Evolutionary conservation across 2,797 vertebrate genomes (phyloP).

Genomic region (Enoplosus armatus): DNA sequence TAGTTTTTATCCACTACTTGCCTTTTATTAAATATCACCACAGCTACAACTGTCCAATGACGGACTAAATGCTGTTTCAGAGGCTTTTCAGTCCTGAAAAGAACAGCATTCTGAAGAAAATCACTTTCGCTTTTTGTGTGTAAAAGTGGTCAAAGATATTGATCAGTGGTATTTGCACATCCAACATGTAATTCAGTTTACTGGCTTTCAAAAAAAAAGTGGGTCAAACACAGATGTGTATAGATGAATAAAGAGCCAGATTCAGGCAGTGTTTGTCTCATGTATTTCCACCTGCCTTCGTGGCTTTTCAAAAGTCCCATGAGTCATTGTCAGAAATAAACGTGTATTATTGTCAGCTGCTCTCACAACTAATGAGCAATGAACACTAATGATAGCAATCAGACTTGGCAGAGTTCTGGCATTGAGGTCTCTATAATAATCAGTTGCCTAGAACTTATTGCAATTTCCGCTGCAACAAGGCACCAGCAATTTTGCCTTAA

Average conservation of each 20-base stretch:
- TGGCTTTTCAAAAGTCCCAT: constrained; percentile 28
- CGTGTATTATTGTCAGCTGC: constrained; percentile 58
- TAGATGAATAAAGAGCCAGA: background rate
- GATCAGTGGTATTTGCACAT: background rate
- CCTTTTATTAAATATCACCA: background rate
- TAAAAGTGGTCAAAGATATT: background rate
- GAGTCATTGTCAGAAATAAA: constrained; percentile 54
- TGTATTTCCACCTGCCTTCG: constrained; percentile 10
- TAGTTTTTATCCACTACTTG: background rate
- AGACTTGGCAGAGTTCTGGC: constrained; percentile 36
- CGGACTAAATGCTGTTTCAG: background rate
- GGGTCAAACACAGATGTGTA: background rate
- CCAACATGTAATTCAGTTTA: background rate
- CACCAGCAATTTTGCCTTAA: constrained; percentile 24
- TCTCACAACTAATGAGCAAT: constrained; percentile 56
- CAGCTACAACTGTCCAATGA: background rate
- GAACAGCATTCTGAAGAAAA: background rate
- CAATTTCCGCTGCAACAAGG: constrained; percentile 4
- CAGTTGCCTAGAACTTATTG: constrained; percentile 27
- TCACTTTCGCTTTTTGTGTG: background rate
- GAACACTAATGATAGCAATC: constrained; percentile 67
- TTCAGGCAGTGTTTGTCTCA: background rate
- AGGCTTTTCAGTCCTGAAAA: background rate
- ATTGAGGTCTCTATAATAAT: constrained; percentile 56
- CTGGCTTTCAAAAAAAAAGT: background rate